A percentile compares a stretch with the other conserved stretches of the same genome.
phyloP scores from a whole-genome alignment of 1,140 invertebrate species.

The Eupristina koningsbergeri region DNA sequence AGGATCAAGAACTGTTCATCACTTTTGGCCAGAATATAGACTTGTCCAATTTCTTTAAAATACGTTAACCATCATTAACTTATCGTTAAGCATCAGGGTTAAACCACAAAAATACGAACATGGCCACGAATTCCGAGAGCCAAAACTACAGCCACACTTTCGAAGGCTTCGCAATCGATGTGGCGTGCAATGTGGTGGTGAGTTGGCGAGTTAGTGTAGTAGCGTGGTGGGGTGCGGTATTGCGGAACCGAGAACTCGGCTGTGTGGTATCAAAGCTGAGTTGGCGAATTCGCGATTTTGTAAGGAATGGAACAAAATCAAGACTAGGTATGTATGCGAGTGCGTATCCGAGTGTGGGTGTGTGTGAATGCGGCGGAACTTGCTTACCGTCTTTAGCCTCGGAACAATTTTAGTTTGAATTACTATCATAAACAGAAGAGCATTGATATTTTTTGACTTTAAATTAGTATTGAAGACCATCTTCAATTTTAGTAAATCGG shows the following conservation, averaged over 20 bases:
- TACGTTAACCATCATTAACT: too few relatives aligned
- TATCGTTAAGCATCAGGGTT: neutral
- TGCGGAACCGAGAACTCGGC: slow-evolving; percentile 21
- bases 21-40: slow-evolving; percentile 10
- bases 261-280: slow-evolving; percentile 51
- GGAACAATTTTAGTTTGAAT: neutral
- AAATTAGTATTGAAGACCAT: too few relatives aligned
- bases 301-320: slow-evolving; percentile 52
- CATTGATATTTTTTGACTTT: too few relatives aligned
- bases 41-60: slow-evolving; percentile 24
- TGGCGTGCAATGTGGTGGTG: neutral
- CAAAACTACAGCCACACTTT: neutral
- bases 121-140: neutral
- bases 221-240: too few relatives aligned
- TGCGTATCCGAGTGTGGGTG: neutral
- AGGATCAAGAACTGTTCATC: neutral
- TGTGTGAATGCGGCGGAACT: neutral
- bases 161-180: neutral
- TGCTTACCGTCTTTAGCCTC: neutral
- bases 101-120: slow-evolving; percentile 13
- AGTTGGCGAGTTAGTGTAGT: too few relatives aligned
- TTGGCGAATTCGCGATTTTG: slow-evolving; percentile 64
- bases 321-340: too few relatives aligned
- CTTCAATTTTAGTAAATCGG: too few relatives aligned
- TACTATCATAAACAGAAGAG: too few relatives aligned